phyloP scores from a whole-genome alignment of 2,888 invertebrate genomes.

The Phaedon cochleariae region DNA sequence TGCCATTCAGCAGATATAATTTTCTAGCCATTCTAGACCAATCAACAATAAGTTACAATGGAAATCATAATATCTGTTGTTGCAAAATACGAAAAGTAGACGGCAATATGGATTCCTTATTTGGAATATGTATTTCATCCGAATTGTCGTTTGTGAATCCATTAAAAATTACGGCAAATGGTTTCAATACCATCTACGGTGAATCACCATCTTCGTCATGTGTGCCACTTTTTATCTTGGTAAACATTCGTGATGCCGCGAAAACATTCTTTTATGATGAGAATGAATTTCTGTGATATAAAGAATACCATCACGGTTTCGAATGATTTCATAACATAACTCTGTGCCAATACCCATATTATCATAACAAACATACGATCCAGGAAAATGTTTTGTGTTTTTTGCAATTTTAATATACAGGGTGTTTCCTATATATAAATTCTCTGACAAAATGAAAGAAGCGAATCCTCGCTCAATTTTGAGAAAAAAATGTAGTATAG shows the following conservation, averaged over 20 bases:
- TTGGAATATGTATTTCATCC: constrained; percentile 6
- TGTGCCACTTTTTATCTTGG: constrained; percentile 29
- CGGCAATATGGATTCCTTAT: constrained; percentile 18
- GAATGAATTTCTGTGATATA: constrained; percentile 18
- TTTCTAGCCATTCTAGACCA: too few species aligned
- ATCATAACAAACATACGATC: not conserved
- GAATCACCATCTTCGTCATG: constrained; percentile 33
- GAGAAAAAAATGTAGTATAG: too few species aligned
- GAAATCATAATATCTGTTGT: constrained; percentile 25
- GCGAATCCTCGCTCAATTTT: too few species aligned
- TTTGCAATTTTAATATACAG: too few species aligned
- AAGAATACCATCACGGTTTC: not conserved
- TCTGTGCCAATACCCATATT: not conserved
- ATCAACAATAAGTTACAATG: not conserved
- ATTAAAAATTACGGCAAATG: constrained; percentile 22
- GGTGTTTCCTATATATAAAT: too few species aligned
- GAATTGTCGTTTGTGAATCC: constrained; percentile 14
- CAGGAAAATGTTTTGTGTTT: too few species aligned
- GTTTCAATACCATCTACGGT: constrained; percentile 27
- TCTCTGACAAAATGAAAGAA: too few species aligned
- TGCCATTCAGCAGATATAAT: too few species aligned
- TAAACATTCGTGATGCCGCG: not conserved
- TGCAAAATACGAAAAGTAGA: not conserved
- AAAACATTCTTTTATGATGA: constrained; percentile 12
- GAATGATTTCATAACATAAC: not conserved